Evolutionary conservation across 2,888 invertebrate species (phyloP).

Genomic region (Alloscopus bannaensis): DNA sequence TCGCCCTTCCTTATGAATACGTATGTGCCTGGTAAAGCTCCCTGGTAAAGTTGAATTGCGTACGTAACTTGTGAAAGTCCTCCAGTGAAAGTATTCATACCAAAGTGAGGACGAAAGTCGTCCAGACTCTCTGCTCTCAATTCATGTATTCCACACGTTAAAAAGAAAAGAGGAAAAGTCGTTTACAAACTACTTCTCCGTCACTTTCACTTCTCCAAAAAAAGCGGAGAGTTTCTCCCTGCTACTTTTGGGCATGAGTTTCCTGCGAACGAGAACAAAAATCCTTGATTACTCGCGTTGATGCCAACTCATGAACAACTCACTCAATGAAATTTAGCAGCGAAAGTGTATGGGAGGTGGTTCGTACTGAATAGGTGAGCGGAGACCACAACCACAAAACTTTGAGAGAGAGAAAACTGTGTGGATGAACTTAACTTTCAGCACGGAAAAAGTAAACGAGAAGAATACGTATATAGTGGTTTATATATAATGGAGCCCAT

Average conservation of each 20-base stretch:
- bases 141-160: not conserved
- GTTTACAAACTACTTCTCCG: constrained; percentile 9
- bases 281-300: constrained; percentile 1
- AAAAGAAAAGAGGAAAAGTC: constrained; percentile 1
- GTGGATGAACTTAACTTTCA: constrained; percentile 22
- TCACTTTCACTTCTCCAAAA: not conserved
- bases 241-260: too few species aligned
- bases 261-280: too few species aligned
- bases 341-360: not conserved
- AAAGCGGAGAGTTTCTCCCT: too few species aligned
- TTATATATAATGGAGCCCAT: too few species aligned
- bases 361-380: not conserved
- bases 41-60: too few species aligned
- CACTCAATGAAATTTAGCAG: not conserved
- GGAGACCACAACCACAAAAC: constrained; percentile 39
- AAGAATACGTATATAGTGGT: too few species aligned
- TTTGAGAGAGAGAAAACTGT: constrained; percentile 30
- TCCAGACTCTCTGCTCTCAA: too few species aligned
- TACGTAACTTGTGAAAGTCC: too few species aligned
- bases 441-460: not conserved
- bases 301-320: constrained; percentile 3
- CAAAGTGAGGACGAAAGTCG: too few species aligned
- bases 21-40: too few species aligned
- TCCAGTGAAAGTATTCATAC: too few species aligned
- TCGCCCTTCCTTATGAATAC: too few species aligned